Conservation (phyloP, 2,797 vertebrate genomes). For the Sphenopsis melanotis region DNA sequence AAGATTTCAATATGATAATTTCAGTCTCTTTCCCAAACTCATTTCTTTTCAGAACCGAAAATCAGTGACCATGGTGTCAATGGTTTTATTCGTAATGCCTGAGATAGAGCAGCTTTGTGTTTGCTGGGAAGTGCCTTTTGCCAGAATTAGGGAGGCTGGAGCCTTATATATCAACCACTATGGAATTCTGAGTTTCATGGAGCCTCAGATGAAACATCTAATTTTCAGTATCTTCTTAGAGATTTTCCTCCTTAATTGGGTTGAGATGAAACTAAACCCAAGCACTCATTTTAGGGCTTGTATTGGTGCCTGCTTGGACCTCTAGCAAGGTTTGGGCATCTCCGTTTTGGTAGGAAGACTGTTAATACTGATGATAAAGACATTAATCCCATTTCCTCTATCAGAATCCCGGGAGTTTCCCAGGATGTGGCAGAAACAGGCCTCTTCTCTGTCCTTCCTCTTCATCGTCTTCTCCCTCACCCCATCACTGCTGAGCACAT, state of each 20-base stretch:
- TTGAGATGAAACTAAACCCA: neutral
- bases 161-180: rapidly evolving
- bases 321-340: neutral
- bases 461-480: neutral
- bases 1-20: neutral
- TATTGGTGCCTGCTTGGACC: neutral
- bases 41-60: neutral
- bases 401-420: neutral
- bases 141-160: neutral
- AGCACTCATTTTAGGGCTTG: neutral
- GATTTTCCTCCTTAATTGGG: neutral
- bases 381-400: neutral
- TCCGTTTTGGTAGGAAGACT: neutral
- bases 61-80: neutral
- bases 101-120: neutral
- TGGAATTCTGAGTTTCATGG: neutral
- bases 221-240: neutral
- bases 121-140: neutral
- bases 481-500: neutral
- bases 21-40: neutral
- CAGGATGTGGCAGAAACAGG: neutral
- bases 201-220: neutral
- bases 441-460: neutral
- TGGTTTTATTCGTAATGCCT: neutral
- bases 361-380: neutral